phyloP scores from a whole-genome alignment of 2,888 invertebrate species.

The Yponomeuta cagnagella region DNA sequence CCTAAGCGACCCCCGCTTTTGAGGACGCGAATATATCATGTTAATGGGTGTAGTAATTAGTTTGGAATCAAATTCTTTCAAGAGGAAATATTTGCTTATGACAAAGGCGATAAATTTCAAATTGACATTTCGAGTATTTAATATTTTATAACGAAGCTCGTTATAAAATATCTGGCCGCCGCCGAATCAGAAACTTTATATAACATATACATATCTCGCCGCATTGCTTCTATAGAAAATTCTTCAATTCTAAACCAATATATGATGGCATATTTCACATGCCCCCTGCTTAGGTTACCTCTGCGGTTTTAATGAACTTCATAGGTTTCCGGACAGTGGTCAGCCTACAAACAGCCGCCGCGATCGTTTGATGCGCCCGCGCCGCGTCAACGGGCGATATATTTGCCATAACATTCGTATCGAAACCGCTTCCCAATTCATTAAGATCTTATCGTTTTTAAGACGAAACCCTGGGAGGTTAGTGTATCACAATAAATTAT shows the following conservation, averaged over 20 bases:
- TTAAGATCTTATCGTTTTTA: conserved; percentile 68
- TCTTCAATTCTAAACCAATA: conserved; percentile 19
- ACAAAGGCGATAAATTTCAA: conserved; percentile 61
- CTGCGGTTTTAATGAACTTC: background rate
- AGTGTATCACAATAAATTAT: conserved; percentile 14
- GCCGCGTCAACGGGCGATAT: conserved; percentile 49
- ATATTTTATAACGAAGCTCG: conserved; percentile 24
- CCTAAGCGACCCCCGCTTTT: background rate
- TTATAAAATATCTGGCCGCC: conserved; percentile 54
- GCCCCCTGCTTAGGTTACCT: background rate
- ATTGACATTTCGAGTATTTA: conserved; percentile 57
- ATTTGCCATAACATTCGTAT: conserved; percentile 60
- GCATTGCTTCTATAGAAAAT: conserved; percentile 26
- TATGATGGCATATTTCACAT: conserved; percentile 26
- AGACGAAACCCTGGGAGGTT: conserved; percentile 45
- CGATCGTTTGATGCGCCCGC: conserved; percentile 47
- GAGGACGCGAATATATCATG: conserved; percentile 11
- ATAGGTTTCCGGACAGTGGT: background rate
- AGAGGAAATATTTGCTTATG: conserved; percentile 11
- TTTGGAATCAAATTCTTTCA: conserved; percentile 5
- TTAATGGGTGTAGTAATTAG: conserved; percentile 13
- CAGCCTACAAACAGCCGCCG: conserved; percentile 4
- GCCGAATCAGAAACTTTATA: conserved; percentile 34
- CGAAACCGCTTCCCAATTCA: conserved; percentile 57
- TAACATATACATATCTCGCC: background rate